phyloP scores from a whole-genome alignment of 2,113 vertebrate species.

The Dipodomys spectabilis region DNA sequence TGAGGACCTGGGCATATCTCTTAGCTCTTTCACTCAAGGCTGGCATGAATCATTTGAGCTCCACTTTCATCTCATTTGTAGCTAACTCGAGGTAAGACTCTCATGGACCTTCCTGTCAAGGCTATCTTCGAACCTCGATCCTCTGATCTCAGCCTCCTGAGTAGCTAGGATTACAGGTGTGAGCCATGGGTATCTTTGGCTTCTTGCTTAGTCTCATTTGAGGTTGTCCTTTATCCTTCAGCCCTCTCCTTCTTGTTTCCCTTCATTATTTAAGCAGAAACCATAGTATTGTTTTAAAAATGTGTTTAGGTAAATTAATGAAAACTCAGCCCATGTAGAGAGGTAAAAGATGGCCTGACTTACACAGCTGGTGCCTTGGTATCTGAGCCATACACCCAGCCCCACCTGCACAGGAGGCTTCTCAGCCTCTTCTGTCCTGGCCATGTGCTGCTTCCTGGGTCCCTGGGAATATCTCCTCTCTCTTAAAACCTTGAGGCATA shows the following conservation, averaged over 20 bases:
- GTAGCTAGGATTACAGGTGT: too few species aligned
- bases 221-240: neutral
- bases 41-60: too few species aligned
- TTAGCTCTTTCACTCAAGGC: too few species aligned
- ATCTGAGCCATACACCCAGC: neutral
- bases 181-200: neutral
- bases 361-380: too few species aligned
- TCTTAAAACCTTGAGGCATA: neutral
- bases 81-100: too few species aligned
- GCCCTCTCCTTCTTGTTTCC: neutral
- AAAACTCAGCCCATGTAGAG: neutral
- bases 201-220: neutral
- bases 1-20: too few species aligned
- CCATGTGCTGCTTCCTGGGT: neutral
- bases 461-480: neutral
- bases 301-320: neutral
- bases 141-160: too few species aligned
- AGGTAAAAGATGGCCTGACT: neutral
- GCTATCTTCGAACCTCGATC: too few species aligned
- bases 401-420: neutral
- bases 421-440: neutral
- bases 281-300: neutral
- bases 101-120: too few species aligned
- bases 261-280: neutral
- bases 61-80: too few species aligned